Conservation (phyloP, 2,888 invertebrate species). For the Epistrophe eligans region DNA sequence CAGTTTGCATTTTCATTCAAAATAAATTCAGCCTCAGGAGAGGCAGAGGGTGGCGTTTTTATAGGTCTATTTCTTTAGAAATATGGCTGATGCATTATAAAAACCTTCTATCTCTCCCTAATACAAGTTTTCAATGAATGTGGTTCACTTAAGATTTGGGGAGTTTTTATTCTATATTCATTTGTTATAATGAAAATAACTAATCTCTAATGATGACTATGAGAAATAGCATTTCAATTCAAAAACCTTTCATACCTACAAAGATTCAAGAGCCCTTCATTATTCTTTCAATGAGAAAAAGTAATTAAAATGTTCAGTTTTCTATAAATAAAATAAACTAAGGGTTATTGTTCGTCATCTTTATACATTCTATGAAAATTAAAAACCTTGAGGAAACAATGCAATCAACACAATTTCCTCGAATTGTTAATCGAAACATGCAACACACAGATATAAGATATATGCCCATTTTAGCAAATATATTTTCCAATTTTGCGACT, state of each 20-base stretch:
- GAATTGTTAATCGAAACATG: conserved; percentile 69
- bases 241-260: not conserved
- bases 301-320: conserved; percentile 63
- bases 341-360: conserved; percentile 10
- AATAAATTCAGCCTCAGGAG: conserved; percentile 43
- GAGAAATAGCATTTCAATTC: not conserved
- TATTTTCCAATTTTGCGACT: conserved; percentile 57
- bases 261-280: not conserved
- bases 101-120: not conserved
- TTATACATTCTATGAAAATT: conserved; percentile 19
- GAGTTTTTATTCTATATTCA: not conserved
- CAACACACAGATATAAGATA: conserved; percentile 26
- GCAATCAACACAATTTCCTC: conserved; percentile 70
- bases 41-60: conserved; percentile 37
- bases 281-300: conserved; percentile 21
- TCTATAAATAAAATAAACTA: conserved; percentile 28
- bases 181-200: conserved; percentile 28
- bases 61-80: not conserved
- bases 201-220: conserved; percentile 21
- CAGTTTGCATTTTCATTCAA: conserved; percentile 36
- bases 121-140: not conserved
- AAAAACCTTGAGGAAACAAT: conserved; percentile 63
- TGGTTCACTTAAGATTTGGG: not conserved
- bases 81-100: conserved; percentile 17
- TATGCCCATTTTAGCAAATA: conserved; percentile 63